Evolutionary conservation across 2,888 invertebrate genomes (phyloP), one percentile per base, ranked within the genome.

Genomic region (Tyria jacobaeae): DNA sequence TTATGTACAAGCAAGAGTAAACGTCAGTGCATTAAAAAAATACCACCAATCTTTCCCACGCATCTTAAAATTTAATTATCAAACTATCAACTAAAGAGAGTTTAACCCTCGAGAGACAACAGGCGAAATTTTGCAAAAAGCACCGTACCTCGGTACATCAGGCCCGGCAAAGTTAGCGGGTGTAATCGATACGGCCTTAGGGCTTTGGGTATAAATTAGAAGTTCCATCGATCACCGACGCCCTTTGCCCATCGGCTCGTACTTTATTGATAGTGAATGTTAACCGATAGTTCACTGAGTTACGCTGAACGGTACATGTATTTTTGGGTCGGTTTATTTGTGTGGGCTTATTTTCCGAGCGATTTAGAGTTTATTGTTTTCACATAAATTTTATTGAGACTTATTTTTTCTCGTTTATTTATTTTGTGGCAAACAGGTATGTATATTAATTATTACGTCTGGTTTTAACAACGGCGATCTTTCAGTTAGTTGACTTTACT

Each of bases 111-210:
- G 1, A 76, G 89, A 85, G 91, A 86, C 81, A 76, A 68, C 73
- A 70, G 60, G 71, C 65, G 78, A 84, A 85, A 88, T 87, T 88
- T 88, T 83, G 87, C 89, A 92, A 92, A 92, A 92, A 91, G 87
- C 89, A 78, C 60, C 80, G 78, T 79, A 70, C 71, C 69, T 69
- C 76, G 80, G 83, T 75, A 80, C 81, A 77, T 69, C 75, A 78
- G 82, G 80, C 80, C 77, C 79, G 68, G 75, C 84, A 78, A 92
- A 92, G 87, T 91, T 92, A 83, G 82, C 77, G 76, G 73, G 77
- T 78, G 92, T 93, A 93, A 94, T 90, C 92, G 93, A 94, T 94
- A 90, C 90, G 93, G 89, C 93, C 93, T 91, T 84, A 91, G 93
- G 93, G 93, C 89, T 91, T 94, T 92, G 90, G 85, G 84, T 89